Conservation (phyloP, 2,888 invertebrate species). For the Autographa gamma region DNA sequence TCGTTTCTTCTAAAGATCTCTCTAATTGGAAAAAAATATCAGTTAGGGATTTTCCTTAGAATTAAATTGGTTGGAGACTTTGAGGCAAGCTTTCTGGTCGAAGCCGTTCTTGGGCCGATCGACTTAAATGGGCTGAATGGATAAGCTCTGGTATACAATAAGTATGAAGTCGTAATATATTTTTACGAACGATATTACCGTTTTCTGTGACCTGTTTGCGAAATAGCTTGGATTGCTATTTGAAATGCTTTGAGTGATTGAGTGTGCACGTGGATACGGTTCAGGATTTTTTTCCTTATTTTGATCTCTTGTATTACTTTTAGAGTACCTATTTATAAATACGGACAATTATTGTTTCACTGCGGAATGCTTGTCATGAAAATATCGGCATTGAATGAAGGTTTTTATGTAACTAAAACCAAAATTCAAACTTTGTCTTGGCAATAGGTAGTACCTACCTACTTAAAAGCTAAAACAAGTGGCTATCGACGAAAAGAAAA, state of each 20-base stretch:
- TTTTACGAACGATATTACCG: conserved; percentile 44
- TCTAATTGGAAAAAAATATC: conserved; percentile 63
- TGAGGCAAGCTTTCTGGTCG: conserved; percentile 48
- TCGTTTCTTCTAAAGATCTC: conserved; percentile 30
- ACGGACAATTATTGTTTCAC: no score
- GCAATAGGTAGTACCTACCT: no score
- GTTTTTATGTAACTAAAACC: no score
- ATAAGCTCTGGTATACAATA: conserved; percentile 56
- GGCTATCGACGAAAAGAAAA: neutral
- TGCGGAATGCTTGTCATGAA: no score
- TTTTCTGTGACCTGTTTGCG: conserved; percentile 28
- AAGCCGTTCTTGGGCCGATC: conserved; percentile 55
- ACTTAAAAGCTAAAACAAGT: neutral
- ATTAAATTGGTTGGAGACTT: conserved; percentile 60
- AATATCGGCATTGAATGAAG: no score
- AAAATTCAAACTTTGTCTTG: no score
- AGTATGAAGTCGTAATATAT: conserved; percentile 52
- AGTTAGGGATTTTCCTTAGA: conserved; percentile 51
- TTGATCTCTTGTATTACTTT: no score
- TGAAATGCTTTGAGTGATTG: neutral
- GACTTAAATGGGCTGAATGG: conserved; percentile 59
- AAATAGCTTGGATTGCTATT: conserved; percentile 4
- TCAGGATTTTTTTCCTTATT: no score
- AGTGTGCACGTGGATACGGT: neutral
- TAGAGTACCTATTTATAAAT: no score